These are phyloP conservation scores for Phalera bucephala DNA, from an alignment of 2,888 invertebrate genomes.

Conservation along the genomic window DNA sequence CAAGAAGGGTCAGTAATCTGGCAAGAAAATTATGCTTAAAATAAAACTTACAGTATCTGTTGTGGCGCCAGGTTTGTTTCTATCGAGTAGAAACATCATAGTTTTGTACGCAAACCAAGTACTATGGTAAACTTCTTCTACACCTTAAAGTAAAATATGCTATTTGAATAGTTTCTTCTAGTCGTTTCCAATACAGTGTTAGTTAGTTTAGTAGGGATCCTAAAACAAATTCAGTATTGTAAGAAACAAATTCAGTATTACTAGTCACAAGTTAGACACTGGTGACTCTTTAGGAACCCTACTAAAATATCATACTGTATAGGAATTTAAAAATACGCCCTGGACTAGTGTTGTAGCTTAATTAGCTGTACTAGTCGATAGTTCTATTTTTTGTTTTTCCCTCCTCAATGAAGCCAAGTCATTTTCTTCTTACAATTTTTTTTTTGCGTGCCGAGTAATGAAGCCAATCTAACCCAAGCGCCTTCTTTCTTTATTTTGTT, in stretches of 20 bases:
- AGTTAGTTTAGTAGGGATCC: no score
- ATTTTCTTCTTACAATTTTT: slow-evolving; percentile 21
- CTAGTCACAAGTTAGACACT: no score
- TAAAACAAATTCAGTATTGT: no score
- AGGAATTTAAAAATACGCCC: no score
- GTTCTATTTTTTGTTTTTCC: slow-evolving; percentile 22
- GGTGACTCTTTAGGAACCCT: no score
- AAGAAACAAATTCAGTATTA: no score
- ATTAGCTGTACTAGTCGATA: slow-evolving; percentile 24
- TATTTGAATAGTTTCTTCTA: no score
- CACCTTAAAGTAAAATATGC: slow-evolving; percentile 19
- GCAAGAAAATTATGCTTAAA: slow-evolving; percentile 26
- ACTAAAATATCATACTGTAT: no score
- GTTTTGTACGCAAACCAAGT: slow-evolving; percentile 12
- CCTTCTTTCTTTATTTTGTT: slow-evolving; percentile 31
- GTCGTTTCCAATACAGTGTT: no score
- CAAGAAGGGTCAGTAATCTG: slow-evolving; percentile 21
- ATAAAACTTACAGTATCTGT: slow-evolving; percentile 11
- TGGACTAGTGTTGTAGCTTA: no score
- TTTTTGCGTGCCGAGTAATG: slow-evolving; percentile 10
- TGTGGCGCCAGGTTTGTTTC: slow-evolving; percentile 19
- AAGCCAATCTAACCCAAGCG: slow-evolving; percentile 25
- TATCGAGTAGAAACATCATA: slow-evolving; percentile 22
- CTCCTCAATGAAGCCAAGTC: slow-evolving; percentile 20
- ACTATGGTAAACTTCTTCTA: slow-evolving; percentile 17